A percentile compares a stretch with the other conserved stretches of the same genome.
These are phyloP conservation scores for Danio tinwini DNA, from an alignment of 2,797 vertebrate genomes.

Conservation along the genomic window DNA sequence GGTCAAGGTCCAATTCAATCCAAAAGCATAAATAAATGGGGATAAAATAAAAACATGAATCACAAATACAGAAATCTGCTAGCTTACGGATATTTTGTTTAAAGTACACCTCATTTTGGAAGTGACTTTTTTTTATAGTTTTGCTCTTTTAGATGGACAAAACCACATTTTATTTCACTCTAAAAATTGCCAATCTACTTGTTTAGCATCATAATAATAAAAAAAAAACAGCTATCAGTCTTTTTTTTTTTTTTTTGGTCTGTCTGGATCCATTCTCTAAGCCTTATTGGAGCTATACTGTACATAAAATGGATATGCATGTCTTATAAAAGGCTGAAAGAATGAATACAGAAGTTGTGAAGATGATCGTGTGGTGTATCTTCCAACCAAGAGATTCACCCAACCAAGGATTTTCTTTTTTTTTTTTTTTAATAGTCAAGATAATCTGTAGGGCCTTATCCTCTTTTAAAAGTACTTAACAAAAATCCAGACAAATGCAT, in stretches of 20 bases:
- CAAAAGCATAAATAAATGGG: too few relatives aligned
- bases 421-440: constrained; percentile 11
- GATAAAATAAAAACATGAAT: too few relatives aligned
- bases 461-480: constrained; percentile 61
- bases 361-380: constrained; percentile 10
- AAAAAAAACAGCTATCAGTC: background rate
- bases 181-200: too few relatives aligned
- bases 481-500: constrained; percentile 51
- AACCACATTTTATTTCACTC: too few relatives aligned
- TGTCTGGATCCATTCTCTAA: constrained; percentile 17
- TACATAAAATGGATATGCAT: constrained; percentile 10
- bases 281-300: constrained; percentile 5
- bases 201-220: background rate
- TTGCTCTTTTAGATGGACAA: too few relatives aligned
- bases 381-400: constrained; percentile 33
- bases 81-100: too few relatives aligned
- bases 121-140: too few relatives aligned
- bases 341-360: background rate
- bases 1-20: too few relatives aligned
- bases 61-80: too few relatives aligned
- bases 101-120: too few relatives aligned
- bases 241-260: constrained; percentile 1
- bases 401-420: constrained; percentile 14
- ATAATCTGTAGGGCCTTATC: constrained; percentile 63
- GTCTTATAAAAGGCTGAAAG: constrained; percentile 22